phyloP scores from a whole-genome alignment of 2,797 vertebrate genomes.

The Amphiprion clarkii region DNA sequence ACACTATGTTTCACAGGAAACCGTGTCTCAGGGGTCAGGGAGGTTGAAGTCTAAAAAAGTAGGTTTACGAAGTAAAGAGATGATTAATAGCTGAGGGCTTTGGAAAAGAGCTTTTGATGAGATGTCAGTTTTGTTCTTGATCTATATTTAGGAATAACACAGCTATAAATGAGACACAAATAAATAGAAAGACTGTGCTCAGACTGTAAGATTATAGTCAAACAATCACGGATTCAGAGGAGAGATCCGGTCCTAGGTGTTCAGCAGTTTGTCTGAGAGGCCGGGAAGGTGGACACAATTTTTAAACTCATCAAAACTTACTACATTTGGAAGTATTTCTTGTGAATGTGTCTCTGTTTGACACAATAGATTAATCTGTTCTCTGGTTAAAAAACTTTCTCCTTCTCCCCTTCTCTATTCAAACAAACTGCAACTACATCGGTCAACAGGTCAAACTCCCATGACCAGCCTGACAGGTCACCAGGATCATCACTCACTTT shows the following conservation, averaged over 20 bases:
- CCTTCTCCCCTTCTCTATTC: background rate
- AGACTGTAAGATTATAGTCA: background rate
- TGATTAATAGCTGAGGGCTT: constrained; percentile 2
- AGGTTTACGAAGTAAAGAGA: background rate
- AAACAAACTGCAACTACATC: constrained; percentile 31
- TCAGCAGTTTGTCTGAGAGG: too few relatives aligned
- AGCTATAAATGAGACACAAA: background rate
- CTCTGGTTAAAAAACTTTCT: background rate
- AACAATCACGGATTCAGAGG: background rate
- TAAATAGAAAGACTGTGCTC: too few relatives aligned
- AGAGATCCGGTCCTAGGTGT: too few relatives aligned
- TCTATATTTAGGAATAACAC: constrained; percentile 10
- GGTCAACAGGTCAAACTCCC: constrained; percentile 41
- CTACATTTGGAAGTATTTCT: too few relatives aligned
- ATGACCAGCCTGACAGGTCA: constrained; percentile 45
- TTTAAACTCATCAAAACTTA: too few relatives aligned
- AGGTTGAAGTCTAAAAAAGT: background rate
- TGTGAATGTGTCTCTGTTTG: background rate
- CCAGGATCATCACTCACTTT: constrained; percentile 61
- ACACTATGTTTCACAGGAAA: too few relatives aligned
- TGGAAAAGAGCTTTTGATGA: background rate
- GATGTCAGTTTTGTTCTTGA: background rate
- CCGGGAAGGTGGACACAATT: too few relatives aligned
- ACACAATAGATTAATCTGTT: background rate
- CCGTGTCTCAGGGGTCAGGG: background rate